Evolutionary conservation across 2,888 invertebrate genomes (phyloP).

Genomic region (Tetragonisca angustula): DNA sequence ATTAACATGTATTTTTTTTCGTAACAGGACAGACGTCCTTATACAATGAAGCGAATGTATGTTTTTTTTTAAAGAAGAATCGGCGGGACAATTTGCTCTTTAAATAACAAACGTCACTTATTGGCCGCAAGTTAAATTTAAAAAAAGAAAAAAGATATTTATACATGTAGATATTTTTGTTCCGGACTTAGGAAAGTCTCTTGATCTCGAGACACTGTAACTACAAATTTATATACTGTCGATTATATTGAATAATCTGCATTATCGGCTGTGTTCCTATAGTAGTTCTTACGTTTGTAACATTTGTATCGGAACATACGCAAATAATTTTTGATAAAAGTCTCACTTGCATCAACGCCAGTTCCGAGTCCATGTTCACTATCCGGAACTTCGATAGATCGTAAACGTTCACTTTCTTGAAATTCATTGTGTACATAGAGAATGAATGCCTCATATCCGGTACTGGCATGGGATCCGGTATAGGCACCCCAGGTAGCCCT

Average conservation of each 20-base stretch:
- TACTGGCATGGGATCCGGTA: conserved; percentile 92
- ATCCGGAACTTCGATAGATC: conserved; percentile 93
- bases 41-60: neutral
- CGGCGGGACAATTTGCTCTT: conserved; percentile 1
- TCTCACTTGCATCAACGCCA: conserved; percentile 90
- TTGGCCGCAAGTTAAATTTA: neutral
- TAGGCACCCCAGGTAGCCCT: conserved; percentile 91
- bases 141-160: neutral
- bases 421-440: conserved; percentile 88
- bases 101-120: conserved; percentile 24
- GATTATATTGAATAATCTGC: neutral
- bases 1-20: conserved; percentile 20
- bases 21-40: neutral
- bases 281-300: neutral
- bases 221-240: neutral
- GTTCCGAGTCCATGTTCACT: conserved; percentile 88
- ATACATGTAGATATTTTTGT: neutral
- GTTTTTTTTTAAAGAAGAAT: neutral
- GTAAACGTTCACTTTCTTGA: conserved; percentile 89
- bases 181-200: neutral
- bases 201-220: neutral
- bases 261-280: neutral
- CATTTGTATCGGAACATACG: neutral
- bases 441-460: conserved; percentile 91
- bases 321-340: neutral